Conservation (phyloP, 2,113 vertebrate genomes). For the Ptilorrhoa leucosticta region DNA sequence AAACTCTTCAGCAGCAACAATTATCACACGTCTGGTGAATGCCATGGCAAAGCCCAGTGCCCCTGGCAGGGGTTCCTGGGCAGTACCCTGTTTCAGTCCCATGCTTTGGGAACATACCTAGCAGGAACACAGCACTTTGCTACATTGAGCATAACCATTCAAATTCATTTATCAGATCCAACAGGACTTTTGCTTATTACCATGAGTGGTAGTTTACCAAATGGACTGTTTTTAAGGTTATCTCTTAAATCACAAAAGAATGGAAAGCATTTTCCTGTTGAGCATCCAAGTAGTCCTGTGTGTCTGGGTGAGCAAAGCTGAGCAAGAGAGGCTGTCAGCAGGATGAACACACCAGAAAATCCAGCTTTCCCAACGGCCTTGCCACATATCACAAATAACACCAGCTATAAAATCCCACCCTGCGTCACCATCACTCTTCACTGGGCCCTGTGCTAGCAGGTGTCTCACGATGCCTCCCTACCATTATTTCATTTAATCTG, state of each 20-base stretch:
- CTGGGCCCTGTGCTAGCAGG: background rate
- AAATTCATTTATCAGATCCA: background rate
- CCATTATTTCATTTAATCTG: background rate
- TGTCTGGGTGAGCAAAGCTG: background rate
- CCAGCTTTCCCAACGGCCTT: background rate
- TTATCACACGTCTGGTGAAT: background rate
- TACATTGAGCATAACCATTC: background rate
- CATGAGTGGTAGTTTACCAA: background rate
- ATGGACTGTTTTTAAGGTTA: background rate
- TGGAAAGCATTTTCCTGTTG: background rate
- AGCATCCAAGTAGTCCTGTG: background rate
- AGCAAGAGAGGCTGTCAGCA: background rate
- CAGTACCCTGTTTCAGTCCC: background rate
- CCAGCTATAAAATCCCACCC: background rate
- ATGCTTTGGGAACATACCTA: background rate
- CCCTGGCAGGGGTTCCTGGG: background rate
- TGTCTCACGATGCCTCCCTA: background rate
- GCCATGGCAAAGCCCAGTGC: background rate
- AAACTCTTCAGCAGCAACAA: background rate
- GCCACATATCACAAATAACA: background rate
- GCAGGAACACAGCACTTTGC: background rate
- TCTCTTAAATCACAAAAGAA: background rate
- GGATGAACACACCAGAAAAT: background rate
- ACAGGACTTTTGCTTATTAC: background rate
- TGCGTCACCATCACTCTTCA: fast-evolving